Evolutionary conservation across 2,888 invertebrate species (phyloP), one percentile per base, ranked within the genome.

Genomic region (Amiota minor): DNA sequence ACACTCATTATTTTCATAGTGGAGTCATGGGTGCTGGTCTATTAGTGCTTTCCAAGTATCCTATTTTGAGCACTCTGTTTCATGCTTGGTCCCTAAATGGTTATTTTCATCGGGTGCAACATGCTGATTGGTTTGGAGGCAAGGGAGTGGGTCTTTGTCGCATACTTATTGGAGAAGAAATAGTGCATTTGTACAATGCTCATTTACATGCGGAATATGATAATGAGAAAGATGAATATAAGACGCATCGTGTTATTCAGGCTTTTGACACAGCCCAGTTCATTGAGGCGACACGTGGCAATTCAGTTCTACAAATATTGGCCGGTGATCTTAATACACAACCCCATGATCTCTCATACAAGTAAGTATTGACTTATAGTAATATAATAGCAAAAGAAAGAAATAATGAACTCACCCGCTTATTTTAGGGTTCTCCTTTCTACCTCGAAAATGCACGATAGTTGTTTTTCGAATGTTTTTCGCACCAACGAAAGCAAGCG

Each of bases 91-190:
- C 97, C 18, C 92, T 99, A n/a, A 99, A 99, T 91, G 99, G 99
- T 3, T 99, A 98, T 88, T 95, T 98, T 62, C 89, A 89, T 80
- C 84, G 89, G 96, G 98, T 91, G 96, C 96, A 97, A 78, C 99
- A 99, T 88, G 99, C 97, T 0, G 99, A 99, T 89, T 99, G 99
- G 99, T 99, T 97, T 90, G 98, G 98, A 55, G 98, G 98, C 6
- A 99, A 99, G 91, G 98, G 97, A 12, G 93, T 97, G 56, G 97
- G 96, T 2, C 90, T 97, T 23, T 96, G 96, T 86, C 92, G 93
- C 82, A 92, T 97, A 59, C 91, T 92, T 80, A 91, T 93, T 74
- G 91, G 93, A 46, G 93, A 94, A 74, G 81, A 86, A 68, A 91
- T 93, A 70, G 91, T 99, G 71, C 95, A 98, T 90, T 91, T 99